Base-by-base conservation (phyloP, 2,113 vertebrate genomes). In the Mystacornis crossleyi region DNA sequence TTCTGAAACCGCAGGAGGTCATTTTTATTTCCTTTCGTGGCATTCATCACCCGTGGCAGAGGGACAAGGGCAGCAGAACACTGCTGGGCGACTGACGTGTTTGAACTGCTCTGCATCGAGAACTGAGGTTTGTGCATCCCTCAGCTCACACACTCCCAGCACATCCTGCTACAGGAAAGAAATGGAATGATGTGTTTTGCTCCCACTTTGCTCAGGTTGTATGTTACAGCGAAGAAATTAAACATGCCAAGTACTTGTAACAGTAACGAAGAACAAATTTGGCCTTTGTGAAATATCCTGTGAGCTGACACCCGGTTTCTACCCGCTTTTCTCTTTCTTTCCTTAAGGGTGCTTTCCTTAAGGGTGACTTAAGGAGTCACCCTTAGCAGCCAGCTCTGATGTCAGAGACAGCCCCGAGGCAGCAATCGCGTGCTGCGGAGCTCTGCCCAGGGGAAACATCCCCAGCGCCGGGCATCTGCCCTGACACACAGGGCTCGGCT, bases 371-470 rank as follows among this genome's bases (percentile, higher is more conserved):
- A n/a, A n/a, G 4, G 24, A 12, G 20, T 58, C 8, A 6, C 40
- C 62, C 29, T 45, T 51, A 43, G 36, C 47, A 58, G 45, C 8
- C 69, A 47, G 40, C 47, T 55, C 69, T 66, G 66, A 28, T 57
- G 60, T 20, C 67, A 61, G 71, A 40, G 72, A 16, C 60, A 80
- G 26, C 28, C 64, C 16, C 21, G 55, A 71, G 73, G 36, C 66
- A 71, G 31, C 0, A 0, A 18, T 13, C 54, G 23, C 0, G 0
- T 33, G 34, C 42, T 24, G 50, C 36, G 62, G 26, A 14, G 60
- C 6, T 33, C 42, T 71, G 64, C 26, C n/a, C 26, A 16, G 47
- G 62, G 31, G 29, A 61, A 42, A n/a, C 0, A 0, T n/a, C 48
- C 62, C n/a, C 26, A 5, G 14, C 24, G 19, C 19, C 40, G 57